A percentile compares a stretch with the other conserved stretches of the same genome.
These are phyloP conservation scores for Tichodroma muraria DNA, from an alignment of 2,113 vertebrate genomes.

Conservation along the genomic window DNA sequence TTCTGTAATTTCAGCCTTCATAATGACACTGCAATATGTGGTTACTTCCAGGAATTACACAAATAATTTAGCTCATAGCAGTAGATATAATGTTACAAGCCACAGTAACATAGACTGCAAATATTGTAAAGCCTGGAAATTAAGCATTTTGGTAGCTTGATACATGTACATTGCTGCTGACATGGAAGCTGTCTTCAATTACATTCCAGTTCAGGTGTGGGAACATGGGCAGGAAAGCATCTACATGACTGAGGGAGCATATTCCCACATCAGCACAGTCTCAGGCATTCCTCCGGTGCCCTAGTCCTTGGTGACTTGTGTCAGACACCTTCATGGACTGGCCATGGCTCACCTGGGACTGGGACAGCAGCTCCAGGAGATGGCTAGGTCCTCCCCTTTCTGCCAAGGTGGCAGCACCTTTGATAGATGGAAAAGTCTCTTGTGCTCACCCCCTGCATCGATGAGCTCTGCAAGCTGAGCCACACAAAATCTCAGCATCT, in stretches of 20 bases:
- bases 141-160: not conserved
- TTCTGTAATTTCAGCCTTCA: not conserved
- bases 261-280: not conserved
- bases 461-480: not conserved
- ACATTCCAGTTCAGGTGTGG: not conserved
- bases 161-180: not conserved
- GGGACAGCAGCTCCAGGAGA: not conserved
- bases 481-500: not conserved
- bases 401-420: not conserved
- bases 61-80: not conserved
- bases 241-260: not conserved
- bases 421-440: accelerated
- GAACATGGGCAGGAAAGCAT: accelerated
- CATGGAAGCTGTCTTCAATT: not conserved
- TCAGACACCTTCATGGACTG: accelerated
- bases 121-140: not conserved
- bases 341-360: not conserved
- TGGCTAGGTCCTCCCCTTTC: not conserved
- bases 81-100: not conserved
- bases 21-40: not conserved
- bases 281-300: not conserved
- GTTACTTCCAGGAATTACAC: not conserved
- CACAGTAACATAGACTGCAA: not conserved
- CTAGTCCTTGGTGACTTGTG: accelerated
- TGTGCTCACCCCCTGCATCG: accelerated